Evolutionary conservation across 1,140 invertebrate species (phyloP), one percentile per base, ranked within the genome.

Genomic region (Pinna nobilis): DNA sequence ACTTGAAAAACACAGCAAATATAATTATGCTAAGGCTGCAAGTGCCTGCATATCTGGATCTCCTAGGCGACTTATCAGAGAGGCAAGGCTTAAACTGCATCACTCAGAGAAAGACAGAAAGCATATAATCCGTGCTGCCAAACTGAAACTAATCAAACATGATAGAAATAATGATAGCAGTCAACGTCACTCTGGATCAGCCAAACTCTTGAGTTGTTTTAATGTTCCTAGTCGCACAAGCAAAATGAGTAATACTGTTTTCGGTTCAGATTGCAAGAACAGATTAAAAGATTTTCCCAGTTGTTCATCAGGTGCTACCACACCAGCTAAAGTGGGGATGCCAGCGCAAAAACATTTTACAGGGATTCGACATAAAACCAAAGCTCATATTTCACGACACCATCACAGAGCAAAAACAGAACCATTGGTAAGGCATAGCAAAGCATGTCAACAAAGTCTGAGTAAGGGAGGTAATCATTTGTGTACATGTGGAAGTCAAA

Each of bases 41-140:
- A 65, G 5, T 5, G n/a, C n/a, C n/a, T n/a, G n/a, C n/a, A 7
- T 59, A 7, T 13, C 55, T 18, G 30, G 60, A 11, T 70, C 67
- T n/a, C 76, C 68, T 4, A 39, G 77, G 18, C 71, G 76, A 33
- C 39, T 82, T 25, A 76, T 85, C 32, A 76, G 76, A 18, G 83
- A 85, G 15, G 81, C 82, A n/a, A 74, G 71, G 68, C 70, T 85
- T 20, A 85, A 84, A 68, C 41, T 82, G 25, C 83, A 84, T 65
- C 73, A 84, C 33, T 77, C 76, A 23, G 76, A 84, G 20, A 85
- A 85, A 79, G 83, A 85, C 60, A 67, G 74, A 18, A 79, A 79
- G 23, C 76, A 77, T n/a, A 51, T 85, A 2, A 80, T 85, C 20
- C 69, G 83, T n/a, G 76, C 80, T 18, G 83, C 83, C 7, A 72